Percentiles rank a stretch among this genome's conserved stretches.
These are phyloP conservation scores for Ovis canadensis DNA, from an alignment of 2,113 vertebrate species.

Conservation along the genomic window DNA sequence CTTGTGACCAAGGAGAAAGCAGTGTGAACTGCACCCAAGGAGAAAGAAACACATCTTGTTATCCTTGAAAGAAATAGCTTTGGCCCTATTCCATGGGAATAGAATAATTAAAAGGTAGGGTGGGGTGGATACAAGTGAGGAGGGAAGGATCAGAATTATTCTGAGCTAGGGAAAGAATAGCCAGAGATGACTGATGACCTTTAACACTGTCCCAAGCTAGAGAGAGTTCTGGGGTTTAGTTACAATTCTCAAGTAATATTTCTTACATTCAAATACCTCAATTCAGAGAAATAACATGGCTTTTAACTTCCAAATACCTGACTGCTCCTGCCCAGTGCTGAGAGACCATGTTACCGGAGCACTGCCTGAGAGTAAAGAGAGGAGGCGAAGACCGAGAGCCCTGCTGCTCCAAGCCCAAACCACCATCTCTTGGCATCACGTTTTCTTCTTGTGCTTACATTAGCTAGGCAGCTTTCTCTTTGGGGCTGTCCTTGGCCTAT, in stretches of 20 bases:
- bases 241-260: not conserved
- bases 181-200: fast-evolving
- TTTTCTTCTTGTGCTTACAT: not conserved
- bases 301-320: not conserved
- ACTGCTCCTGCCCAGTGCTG: not conserved
- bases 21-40: not conserved
- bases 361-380: not conserved
- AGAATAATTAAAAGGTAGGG: not conserved
- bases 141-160: not conserved
- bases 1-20: not conserved
- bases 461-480: not conserved
- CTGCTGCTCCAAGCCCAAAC: no score
- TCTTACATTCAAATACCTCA: not conserved
- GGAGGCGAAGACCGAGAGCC: fast-evolving
- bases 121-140: not conserved
- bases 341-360: no score
- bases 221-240: not conserved
- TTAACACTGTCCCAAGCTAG: not conserved
- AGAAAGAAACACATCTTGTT: not conserved
- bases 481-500: not conserved
- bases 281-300: not conserved
- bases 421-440: fast-evolving
- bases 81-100: not conserved
- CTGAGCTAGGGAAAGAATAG: no score
- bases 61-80: not conserved